These are phyloP conservation scores for Microtus oregoni DNA, from an alignment of 2,113 vertebrate genomes.

Conservation along the genomic window DNA sequence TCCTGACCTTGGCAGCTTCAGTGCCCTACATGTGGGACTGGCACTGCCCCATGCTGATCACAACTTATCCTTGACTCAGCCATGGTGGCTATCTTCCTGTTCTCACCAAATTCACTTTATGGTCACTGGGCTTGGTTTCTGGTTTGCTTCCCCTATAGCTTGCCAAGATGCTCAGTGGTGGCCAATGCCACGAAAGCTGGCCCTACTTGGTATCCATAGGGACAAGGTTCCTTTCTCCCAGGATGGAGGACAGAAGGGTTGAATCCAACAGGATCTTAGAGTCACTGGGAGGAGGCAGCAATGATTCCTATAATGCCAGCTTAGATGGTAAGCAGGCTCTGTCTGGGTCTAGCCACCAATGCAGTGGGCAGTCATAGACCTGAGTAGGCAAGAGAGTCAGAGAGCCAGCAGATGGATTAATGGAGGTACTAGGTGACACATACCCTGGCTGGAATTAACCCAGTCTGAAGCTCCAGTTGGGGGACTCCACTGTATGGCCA, in stretches of 20 bases:
- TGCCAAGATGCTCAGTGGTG: not conserved
- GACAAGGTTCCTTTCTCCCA: not conserved
- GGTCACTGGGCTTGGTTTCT: not conserved
- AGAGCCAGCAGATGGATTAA: fast-evolving
- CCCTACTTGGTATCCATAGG: fast-evolving
- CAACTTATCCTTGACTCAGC: not conserved
- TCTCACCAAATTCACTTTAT: not conserved
- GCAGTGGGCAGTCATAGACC: too few species aligned
- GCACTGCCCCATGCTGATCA: too few species aligned
- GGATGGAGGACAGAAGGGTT: not conserved
- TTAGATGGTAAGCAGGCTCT: not conserved
- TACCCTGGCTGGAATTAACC: not conserved
- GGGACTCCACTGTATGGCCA: too few species aligned
- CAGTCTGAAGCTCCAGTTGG: not conserved
- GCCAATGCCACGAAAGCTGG: not conserved
- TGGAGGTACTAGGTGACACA: not conserved
- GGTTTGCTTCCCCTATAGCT: not conserved
- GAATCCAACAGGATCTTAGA: not conserved
- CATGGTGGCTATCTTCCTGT: not conserved
- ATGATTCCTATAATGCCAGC: not conserved
- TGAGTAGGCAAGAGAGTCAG: not conserved
- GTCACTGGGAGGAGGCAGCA: not conserved
- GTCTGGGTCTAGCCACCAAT: not conserved
- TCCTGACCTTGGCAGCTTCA: not conserved
- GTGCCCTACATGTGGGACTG: not conserved